These are phyloP conservation scores for Herpailurus yagouaroundi DNA, from an alignment of 2,113 vertebrate genomes.

Conservation along the genomic window DNA sequence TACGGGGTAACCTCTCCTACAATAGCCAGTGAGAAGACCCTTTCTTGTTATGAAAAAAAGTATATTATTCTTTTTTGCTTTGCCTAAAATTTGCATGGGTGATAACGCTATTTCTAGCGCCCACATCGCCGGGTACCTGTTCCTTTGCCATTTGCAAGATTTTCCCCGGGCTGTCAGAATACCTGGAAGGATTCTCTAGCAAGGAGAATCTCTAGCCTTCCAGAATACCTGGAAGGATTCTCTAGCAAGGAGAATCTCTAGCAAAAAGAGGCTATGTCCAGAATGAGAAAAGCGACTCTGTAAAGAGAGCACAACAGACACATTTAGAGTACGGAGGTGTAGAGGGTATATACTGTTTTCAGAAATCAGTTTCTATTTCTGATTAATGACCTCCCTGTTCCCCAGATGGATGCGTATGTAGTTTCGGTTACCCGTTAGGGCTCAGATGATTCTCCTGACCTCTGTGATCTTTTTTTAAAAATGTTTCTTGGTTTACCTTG, in stretches of 20 bases:
- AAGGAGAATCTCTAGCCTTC: no score
- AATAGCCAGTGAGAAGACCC: no score
- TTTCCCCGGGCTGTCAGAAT: background rate
- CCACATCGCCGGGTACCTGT: rapidly evolving
- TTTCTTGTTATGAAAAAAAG: background rate
- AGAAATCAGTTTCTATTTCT: background rate
- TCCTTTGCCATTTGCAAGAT: background rate
- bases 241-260: no score
- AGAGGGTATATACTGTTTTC: background rate
- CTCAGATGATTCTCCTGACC: background rate
- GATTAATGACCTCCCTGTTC: background rate
- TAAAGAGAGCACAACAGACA: rapidly evolving
- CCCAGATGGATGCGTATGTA: rapidly evolving
- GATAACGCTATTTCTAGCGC: background rate
- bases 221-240: no score
- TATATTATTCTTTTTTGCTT: background rate
- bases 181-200: no score
- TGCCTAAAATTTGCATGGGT: background rate
- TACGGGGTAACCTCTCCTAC: background rate
- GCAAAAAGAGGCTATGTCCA: no score
- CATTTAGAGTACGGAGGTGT: no score
- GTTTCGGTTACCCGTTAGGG: background rate
- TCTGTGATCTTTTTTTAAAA: background rate
- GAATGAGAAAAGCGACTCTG: background rate
- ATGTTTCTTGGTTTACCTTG: no score